phyloP scores from a whole-genome alignment of 2,797 vertebrate genomes.

The Cercopithecus neglectus region DNA sequence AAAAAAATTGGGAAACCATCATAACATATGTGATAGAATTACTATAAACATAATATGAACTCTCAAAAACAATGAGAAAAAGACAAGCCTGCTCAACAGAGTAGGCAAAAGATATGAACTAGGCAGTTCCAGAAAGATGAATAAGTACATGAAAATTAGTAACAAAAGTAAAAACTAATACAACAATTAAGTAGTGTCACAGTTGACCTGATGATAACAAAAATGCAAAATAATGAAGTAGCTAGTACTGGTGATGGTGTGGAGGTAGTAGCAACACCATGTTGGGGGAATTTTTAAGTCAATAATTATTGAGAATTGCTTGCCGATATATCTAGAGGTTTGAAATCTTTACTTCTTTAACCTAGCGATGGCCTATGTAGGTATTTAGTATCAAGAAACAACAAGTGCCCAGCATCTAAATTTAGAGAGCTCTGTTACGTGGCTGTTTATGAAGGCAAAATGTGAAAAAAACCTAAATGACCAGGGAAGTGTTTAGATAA shows the following conservation, averaged over 20 bases:
- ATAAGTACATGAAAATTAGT: no score
- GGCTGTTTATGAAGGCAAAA: neutral
- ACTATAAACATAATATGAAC: neutral
- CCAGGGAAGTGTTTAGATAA: neutral
- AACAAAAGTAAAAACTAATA: neutral
- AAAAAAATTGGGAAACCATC: neutral
- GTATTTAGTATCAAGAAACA: neutral
- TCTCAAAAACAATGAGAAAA: neutral
- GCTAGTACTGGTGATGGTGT: fast-evolving
- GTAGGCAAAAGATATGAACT: neutral
- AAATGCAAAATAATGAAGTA: fast-evolving
- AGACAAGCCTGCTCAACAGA: fast-evolving
- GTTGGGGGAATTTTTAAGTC: neutral
- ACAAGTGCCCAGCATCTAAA: neutral
- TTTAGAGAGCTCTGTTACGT: neutral
- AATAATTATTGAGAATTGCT: neutral
- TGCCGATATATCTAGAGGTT: fast-evolving
- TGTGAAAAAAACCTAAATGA: neutral
- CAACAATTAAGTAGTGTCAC: fast-evolving
- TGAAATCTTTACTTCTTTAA: neutral
- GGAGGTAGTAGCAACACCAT: fast-evolving
- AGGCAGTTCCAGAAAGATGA: neutral
- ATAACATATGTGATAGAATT: neutral
- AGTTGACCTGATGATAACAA: no score
- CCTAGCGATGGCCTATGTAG: neutral